phyloP scores from a whole-genome alignment of 1,140 invertebrate species.

The Helicoverpa armigera region DNA sequence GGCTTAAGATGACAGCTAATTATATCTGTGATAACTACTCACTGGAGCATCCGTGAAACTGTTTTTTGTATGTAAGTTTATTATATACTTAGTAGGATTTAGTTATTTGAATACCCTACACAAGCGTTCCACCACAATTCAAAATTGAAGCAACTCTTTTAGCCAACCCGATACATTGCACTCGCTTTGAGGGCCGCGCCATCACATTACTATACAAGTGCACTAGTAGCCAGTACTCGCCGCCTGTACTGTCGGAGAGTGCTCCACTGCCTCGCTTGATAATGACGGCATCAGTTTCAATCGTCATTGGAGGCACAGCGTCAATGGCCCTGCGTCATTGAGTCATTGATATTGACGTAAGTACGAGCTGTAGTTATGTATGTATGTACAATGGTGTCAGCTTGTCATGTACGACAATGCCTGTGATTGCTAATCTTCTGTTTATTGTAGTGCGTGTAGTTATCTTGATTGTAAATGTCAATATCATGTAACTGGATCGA shows the following conservation, averaged over 20 bases:
- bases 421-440: not conserved
- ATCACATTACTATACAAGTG: conserved; percentile 10
- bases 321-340: conserved; percentile 14
- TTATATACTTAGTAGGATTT: not conserved
- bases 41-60: too few species aligned
- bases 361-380: not conserved
- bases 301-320: conserved; percentile 21
- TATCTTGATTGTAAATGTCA: too few species aligned
- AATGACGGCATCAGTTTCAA: conserved; percentile 36
- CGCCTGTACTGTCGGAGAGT: not conserved
- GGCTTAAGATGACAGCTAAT: too few species aligned
- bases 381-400: not conserved
- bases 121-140: too few species aligned
- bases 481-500: too few species aligned
- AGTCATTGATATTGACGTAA: not conserved
- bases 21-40: too few species aligned
- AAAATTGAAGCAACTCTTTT: too few species aligned
- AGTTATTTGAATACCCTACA: too few species aligned
- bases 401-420: not conserved
- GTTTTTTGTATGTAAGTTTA: not conserved
- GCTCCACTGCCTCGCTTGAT: conserved; percentile 1
- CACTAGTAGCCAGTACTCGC: not conserved
- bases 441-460: too few species aligned
- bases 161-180: not conserved
- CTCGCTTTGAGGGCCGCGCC: not conserved